Evolutionary conservation across 2,113 vertebrate species (phyloP).

Genomic region (Cathartes aura): DNA sequence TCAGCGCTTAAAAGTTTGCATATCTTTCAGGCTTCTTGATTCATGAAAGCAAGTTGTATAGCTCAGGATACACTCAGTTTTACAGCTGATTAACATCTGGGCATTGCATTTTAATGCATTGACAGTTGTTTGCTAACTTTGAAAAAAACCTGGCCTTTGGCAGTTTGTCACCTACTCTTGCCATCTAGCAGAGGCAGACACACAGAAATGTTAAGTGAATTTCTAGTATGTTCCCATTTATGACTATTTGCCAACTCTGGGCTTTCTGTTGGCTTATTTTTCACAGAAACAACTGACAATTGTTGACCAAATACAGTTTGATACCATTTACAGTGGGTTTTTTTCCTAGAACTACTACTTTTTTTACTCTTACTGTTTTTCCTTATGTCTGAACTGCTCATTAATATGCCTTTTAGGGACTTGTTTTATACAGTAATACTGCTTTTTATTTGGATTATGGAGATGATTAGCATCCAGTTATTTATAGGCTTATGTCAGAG

Average conservation of each 20-base stretch:
- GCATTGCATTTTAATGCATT: background rate
- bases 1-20: background rate
- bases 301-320: background rate
- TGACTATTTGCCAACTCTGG: background rate
- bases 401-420: background rate
- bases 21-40: background rate
- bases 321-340: background rate
- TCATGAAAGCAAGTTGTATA: background rate
- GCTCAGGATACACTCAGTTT: background rate
- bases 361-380: background rate
- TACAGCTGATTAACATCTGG: background rate
- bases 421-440: background rate
- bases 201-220: background rate
- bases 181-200: background rate
- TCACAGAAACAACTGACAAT: background rate
- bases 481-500: background rate
- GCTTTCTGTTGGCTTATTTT: background rate
- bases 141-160: background rate
- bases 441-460: background rate
- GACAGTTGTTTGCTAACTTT: background rate
- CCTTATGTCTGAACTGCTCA: background rate
- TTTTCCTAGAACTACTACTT: background rate
- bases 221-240: background rate
- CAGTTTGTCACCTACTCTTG: background rate
- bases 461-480: background rate